phyloP scores from a whole-genome alignment of 2,888 invertebrate species.

The Melanostoma scalare region DNA sequence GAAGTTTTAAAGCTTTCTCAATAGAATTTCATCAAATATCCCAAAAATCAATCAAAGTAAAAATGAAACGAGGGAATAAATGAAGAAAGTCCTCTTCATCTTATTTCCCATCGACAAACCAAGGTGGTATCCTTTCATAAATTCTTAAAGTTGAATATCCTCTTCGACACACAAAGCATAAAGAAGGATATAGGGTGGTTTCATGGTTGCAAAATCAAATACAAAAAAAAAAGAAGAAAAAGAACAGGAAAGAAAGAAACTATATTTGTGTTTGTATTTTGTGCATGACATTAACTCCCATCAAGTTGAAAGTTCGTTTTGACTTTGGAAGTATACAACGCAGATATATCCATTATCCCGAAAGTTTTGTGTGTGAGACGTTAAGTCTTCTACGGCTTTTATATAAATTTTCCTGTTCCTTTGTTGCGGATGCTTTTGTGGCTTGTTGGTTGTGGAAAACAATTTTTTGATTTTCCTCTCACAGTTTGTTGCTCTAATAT shows the following conservation, averaged over 20 bases:
- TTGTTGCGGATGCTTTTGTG: slow-evolving; percentile 37
- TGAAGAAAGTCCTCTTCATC: no score
- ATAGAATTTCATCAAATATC: no score
- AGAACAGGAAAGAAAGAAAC: slow-evolving; percentile 17
- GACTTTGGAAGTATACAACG: slow-evolving; percentile 15
- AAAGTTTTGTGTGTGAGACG: slow-evolving; percentile 27
- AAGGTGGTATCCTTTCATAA: no score
- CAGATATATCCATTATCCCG: slow-evolving; percentile 23
- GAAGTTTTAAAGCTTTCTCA: no score
- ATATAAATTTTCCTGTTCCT: slow-evolving; percentile 45
- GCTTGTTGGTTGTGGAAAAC: slow-evolving; percentile 3
- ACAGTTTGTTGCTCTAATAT: slow-evolving; percentile 53
- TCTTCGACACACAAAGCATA: no score
- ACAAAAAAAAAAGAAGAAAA: not conserved
- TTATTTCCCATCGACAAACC: no score
- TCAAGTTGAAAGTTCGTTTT: slow-evolving; percentile 48
- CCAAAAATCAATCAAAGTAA: no score
- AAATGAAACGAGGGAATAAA: no score
- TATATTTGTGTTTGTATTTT: slow-evolving; percentile 4
- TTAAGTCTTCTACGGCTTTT: slow-evolving; percentile 6
- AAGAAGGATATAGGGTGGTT: not conserved
- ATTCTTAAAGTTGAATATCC: no score
- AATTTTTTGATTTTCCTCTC: slow-evolving; percentile 39
- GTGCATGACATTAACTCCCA: slow-evolving; percentile 34
- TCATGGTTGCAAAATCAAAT: not conserved